Conservation (phyloP, 2,113 vertebrate genomes). For the Jaculus jaculus region DNA sequence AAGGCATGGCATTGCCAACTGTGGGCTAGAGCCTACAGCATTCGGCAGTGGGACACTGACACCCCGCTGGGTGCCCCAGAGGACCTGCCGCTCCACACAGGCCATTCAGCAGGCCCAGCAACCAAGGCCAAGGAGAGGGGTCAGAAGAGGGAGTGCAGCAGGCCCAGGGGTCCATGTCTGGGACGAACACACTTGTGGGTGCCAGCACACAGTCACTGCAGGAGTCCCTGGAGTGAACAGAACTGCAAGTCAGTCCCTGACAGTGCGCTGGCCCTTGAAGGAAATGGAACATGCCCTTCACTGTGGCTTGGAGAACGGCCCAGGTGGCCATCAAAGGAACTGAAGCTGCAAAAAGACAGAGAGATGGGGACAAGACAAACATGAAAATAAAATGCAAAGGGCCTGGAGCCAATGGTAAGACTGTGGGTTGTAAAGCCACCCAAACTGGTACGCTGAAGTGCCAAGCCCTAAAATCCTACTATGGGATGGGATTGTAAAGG, state of each 20-base stretch:
- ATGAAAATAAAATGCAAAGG: not conserved
- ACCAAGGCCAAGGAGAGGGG: not conserved
- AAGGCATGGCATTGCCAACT: not conserved
- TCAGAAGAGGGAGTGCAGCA: fast-evolving
- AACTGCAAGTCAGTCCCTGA: fast-evolving
- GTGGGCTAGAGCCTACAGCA: too few species aligned
- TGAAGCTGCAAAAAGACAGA: not conserved
- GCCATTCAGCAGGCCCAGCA: not conserved
- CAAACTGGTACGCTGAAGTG: fast-evolving
- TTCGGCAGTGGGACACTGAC: not conserved
- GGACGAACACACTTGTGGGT: fast-evolving
- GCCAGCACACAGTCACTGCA: fast-evolving
- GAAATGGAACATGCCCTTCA: not conserved
- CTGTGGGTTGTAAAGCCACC: fast-evolving
- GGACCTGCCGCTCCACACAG: not conserved
- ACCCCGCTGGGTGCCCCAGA: not conserved
- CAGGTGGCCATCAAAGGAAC: slow-evolving; percentile 50
- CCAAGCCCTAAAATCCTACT: not conserved
- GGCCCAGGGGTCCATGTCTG: not conserved
- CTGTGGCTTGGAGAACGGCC: not conserved
- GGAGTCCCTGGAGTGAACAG: fast-evolving
- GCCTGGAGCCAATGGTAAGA: fast-evolving
- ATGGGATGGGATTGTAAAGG: too few species aligned
- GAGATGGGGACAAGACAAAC: not conserved
- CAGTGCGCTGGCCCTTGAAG: fast-evolving